Evolutionary conservation across 2,888 invertebrate species (phyloP).

Genomic region (Horisme vitalbata): DNA sequence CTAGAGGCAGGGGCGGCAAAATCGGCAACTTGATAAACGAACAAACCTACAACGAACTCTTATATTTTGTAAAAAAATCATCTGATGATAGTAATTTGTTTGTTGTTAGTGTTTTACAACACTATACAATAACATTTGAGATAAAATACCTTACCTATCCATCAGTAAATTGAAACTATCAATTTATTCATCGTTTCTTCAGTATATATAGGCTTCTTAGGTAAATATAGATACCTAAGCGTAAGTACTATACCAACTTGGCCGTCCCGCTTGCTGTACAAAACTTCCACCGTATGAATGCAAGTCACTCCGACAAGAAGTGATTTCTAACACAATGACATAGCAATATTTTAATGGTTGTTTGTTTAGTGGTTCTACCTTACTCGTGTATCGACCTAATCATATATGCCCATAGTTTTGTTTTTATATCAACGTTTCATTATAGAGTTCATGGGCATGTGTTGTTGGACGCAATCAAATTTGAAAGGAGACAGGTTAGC

Average conservation of each 20-base stretch:
- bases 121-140: no score
- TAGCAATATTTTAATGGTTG: constrained; percentile 78
- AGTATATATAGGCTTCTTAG: no score
- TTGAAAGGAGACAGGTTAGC: constrained; percentile 78
- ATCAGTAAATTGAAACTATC: no score
- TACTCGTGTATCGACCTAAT: constrained; percentile 81
- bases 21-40: no score
- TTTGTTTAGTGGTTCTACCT: constrained; percentile 83
- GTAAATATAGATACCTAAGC: no score
- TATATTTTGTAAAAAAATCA: no score
- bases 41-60: no score
- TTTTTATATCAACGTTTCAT: constrained; percentile 79
- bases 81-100: no score
- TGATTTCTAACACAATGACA: constrained; percentile 80
- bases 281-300: constrained; percentile 53
- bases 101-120: no score
- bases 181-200: no score
- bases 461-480: constrained; percentile 80
- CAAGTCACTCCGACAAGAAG: constrained; percentile 81
- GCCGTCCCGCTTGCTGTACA: constrained; percentile 46
- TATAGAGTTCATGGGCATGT: constrained; percentile 82
- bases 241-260: not conserved
- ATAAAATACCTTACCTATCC: no score
- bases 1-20: no score
- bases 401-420: constrained; percentile 82